Conservation (phyloP, 2,797 vertebrate genomes). For the Lemur catta region DNA sequence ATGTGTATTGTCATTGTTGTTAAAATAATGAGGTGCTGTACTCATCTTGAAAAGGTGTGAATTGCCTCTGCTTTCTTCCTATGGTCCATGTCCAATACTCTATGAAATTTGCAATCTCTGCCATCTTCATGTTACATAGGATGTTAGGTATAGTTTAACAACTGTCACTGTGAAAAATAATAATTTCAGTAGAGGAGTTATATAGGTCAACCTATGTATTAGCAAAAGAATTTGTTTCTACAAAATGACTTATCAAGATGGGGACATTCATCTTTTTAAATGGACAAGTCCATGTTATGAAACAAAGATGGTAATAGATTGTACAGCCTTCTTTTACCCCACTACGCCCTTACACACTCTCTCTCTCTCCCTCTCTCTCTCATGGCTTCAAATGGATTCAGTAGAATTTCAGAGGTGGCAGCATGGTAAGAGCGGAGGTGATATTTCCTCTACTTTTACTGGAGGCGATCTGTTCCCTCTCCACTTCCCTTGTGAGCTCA, state of each 20-base stretch:
- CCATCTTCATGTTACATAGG: not conserved
- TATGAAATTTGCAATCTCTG: not conserved
- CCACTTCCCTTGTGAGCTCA: not conserved
- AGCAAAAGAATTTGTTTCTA: slow-evolving; percentile 54
- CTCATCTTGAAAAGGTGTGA: not conserved
- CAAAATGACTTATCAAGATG: slow-evolving; percentile 47
- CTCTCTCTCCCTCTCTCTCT: not conserved
- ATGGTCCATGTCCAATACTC: not conserved
- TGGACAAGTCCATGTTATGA: not conserved
- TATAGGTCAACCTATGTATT: slow-evolving; percentile 17
- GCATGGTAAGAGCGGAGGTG: not conserved
- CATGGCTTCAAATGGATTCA: not conserved
- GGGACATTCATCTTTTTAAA: not conserved
- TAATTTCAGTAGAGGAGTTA: slow-evolving; percentile 44
- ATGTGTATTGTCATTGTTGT: not conserved
- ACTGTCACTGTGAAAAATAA: slow-evolving; percentile 48
- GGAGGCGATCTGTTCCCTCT: not conserved
- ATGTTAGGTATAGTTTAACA: slow-evolving; percentile 1
- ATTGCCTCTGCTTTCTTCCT: not conserved
- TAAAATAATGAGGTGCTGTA: not conserved
- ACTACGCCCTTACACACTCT: not conserved
- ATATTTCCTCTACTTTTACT: not conserved
- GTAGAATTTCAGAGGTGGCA: not conserved
- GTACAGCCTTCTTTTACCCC: not conserved
- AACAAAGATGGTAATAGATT: not conserved